These are phyloP conservation scores for Platyscapa corneri DNA, from an alignment of 1,140 invertebrate genomes.

Conservation along the genomic window DNA sequence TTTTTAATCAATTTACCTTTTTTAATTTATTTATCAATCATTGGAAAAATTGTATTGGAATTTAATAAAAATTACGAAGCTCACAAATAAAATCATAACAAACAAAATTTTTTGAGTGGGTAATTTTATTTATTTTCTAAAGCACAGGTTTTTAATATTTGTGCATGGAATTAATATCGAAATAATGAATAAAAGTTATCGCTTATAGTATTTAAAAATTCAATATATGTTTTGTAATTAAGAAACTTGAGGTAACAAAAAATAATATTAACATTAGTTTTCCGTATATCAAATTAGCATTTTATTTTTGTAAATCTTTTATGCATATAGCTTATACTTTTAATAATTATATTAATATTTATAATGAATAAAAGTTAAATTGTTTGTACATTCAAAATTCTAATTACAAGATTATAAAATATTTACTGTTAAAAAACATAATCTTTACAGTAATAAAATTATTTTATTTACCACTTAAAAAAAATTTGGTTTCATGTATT, in stretches of 20 bases:
- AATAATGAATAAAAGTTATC: constrained; percentile 23
- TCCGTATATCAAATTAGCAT: neutral
- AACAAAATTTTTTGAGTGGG: neutral
- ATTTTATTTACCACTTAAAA: neutral
- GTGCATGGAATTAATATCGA: constrained; percentile 7
- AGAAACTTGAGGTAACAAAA: neutral
- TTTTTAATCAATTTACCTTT: neutral
- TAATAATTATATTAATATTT: neutral
- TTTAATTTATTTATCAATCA: neutral
- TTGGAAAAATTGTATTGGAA: neutral
- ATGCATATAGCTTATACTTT: neutral
- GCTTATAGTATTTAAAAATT: too few relatives aligned
- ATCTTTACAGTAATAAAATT: neutral
- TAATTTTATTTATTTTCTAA: constrained; percentile 20
- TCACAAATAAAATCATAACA: neutral
- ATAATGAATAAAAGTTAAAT: neutral
- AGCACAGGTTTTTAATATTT: constrained; percentile 37
- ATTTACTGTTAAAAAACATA: neutral
- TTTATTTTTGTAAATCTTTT: neutral
- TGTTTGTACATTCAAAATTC: neutral
- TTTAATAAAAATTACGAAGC: neutral
- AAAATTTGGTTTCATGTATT: neutral
- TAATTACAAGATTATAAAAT: neutral
- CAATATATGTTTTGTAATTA: constrained; percentile 10
- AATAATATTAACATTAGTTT: constrained; percentile 6